These are phyloP conservation scores for Spodoptera litura DNA, from an alignment of 1,140 invertebrate species.

Conservation along the genomic window DNA sequence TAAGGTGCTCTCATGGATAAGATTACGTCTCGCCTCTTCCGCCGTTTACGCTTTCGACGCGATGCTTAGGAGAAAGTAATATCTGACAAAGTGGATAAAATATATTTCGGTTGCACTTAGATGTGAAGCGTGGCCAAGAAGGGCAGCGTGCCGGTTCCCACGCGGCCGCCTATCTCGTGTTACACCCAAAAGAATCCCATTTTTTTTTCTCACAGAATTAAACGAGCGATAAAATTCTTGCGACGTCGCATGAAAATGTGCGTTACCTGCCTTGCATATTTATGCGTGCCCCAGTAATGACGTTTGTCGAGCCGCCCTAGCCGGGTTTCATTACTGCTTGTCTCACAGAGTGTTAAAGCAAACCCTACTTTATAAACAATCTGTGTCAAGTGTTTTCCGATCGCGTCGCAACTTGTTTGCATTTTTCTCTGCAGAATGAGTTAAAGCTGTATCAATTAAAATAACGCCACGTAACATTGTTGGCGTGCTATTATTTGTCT, in stretches of 20 bases:
- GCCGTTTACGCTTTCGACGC: slow-evolving; percentile 68
- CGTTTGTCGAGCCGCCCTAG: slow-evolving; percentile 80
- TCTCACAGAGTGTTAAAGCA: slow-evolving; percentile 72
- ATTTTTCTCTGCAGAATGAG: slow-evolving; percentile 70
- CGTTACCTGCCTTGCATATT: slow-evolving; percentile 86
- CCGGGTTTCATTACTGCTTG: slow-evolving; percentile 79
- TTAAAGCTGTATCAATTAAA: slow-evolving; percentile 71
- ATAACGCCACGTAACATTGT: slow-evolving; percentile 54
- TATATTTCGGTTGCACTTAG: slow-evolving; percentile 81
- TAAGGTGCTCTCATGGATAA: slow-evolving; percentile 75
- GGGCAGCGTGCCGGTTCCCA: slow-evolving; percentile 77
- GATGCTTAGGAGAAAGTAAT: slow-evolving; percentile 81
- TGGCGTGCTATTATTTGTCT: slow-evolving; percentile 54
- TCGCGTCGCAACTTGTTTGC: slow-evolving; percentile 71
- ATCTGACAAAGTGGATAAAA: slow-evolving; percentile 77
- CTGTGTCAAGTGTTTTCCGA: slow-evolving; percentile 79
- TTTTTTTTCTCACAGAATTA: slow-evolving; percentile 83
- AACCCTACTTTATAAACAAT: slow-evolving; percentile 78
- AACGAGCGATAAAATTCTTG: slow-evolving; percentile 85
- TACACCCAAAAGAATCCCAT: slow-evolving; percentile 79
- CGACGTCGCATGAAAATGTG: slow-evolving; percentile 85
- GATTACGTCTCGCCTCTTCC: slow-evolving; percentile 68
- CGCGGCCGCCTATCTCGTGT: slow-evolving; percentile 76
- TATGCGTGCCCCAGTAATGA: slow-evolving; percentile 84
- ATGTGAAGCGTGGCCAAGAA: slow-evolving; percentile 66